Evolutionary conservation across 2,797 vertebrate species (phyloP).

Genomic region (Hoplostethus mediterraneus): DNA sequence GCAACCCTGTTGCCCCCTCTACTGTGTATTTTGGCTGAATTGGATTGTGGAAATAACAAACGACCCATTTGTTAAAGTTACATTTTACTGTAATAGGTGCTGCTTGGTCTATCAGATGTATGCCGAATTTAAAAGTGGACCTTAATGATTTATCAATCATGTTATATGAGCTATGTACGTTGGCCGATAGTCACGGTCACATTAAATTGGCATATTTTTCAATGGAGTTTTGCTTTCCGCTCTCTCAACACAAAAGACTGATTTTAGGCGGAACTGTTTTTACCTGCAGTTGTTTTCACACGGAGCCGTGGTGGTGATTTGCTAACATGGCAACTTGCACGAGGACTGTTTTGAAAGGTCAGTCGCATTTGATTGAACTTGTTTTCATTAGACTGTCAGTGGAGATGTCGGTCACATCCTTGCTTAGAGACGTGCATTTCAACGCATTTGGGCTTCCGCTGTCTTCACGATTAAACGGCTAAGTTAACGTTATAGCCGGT

Average conservation of each 20-base stretch:
- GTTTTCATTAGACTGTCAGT: neutral
- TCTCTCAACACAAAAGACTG: too few relatives aligned
- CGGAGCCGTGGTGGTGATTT: constrained; percentile 41
- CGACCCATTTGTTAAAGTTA: neutral
- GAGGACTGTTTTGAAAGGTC: constrained; percentile 79
- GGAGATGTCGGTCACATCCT: fast-evolving
- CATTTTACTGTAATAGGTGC: neutral
- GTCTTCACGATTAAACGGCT: too few relatives aligned
- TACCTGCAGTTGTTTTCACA: constrained; percentile 30
- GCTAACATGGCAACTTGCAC: constrained; percentile 78
- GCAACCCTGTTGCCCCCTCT: too few relatives aligned
- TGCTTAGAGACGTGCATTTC: neutral
- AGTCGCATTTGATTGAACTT: constrained; percentile 45
- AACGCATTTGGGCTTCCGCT: neutral
- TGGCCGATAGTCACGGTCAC: fast-evolving
- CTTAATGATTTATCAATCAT: fast-evolving
- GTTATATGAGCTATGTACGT: fast-evolving
- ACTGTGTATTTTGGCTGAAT: neutral
- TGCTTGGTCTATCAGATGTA: fast-evolving
- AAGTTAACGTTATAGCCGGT: neutral
- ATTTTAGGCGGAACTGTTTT: constrained; percentile 55
- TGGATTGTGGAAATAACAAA: neutral
- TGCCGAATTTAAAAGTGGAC: neutral
- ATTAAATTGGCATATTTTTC: neutral
- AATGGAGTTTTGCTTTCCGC: neutral